These are phyloP conservation scores for Pocota personata DNA, from an alignment of 2,888 invertebrate species.

Conservation along the genomic window DNA sequence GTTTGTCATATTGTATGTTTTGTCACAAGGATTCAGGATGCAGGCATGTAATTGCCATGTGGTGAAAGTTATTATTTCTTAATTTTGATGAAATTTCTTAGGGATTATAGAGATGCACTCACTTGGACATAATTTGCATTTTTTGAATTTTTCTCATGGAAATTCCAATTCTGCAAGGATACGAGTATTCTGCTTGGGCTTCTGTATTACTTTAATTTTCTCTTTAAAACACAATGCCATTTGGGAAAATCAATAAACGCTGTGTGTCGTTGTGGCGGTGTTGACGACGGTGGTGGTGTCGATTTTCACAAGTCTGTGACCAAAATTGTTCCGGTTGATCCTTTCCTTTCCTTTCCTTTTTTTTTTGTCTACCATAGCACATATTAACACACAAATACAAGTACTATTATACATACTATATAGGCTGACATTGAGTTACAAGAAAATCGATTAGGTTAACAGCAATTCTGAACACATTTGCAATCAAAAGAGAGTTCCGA, in stretches of 20 bases:
- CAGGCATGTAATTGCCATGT: neutral
- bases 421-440: constrained; percentile 73
- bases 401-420: constrained; percentile 40
- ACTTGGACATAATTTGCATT: constrained; percentile 64
- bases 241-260: constrained; percentile 61
- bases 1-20: constrained; percentile 21
- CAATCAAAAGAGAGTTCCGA: constrained; percentile 30
- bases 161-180: neutral
- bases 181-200: neutral
- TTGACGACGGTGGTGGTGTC: constrained; percentile 34
- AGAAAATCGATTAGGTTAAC: constrained; percentile 70
- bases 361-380: constrained; percentile 42
- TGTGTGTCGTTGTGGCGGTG: constrained; percentile 8
- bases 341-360: constrained; percentile 34
- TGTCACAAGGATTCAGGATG: neutral
- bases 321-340: constrained; percentile 71
- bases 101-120: constrained; percentile 61
- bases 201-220: constrained; percentile 23
- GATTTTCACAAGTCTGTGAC: constrained; percentile 71
- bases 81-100: constrained; percentile 37
- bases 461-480: constrained; percentile 32
- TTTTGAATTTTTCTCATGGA: constrained; percentile 11
- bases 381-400: constrained; percentile 57
- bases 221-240: constrained; percentile 41
- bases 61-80: constrained; percentile 50